phyloP scores from a whole-genome alignment of 2,888 invertebrate species.

The Schrankia costaestrigalis region DNA sequence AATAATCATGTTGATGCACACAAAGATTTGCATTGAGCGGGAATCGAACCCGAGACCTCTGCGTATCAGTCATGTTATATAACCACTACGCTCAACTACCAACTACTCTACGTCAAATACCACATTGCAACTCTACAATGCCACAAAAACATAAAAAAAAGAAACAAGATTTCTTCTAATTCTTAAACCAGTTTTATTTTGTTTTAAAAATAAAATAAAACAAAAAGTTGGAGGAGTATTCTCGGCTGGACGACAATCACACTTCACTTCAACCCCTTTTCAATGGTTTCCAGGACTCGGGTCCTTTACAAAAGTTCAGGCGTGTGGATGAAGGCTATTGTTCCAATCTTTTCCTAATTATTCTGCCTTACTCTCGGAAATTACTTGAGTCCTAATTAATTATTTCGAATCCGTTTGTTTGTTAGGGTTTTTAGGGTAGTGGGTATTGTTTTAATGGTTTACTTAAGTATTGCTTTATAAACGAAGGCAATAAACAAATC shows the following conservation, averaged over 20 bases:
- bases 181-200: neutral
- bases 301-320: slow-evolving; percentile 12
- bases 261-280: slow-evolving; percentile 15
- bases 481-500: no score
- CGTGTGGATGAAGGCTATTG: slow-evolving; percentile 24
- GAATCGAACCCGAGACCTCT: no score
- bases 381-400: slow-evolving; percentile 16
- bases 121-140: no score
- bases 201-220: slow-evolving; percentile 3
- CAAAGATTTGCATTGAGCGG: no score
- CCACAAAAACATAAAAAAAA: no score
- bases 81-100: no score
- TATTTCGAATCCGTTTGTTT: slow-evolving; percentile 13
- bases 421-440: neutral
- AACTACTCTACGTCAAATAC: no score
- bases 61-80: no score
- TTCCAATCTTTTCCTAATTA: slow-evolving; percentile 23
- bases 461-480: no score
- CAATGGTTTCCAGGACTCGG: slow-evolving; percentile 3
- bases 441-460: slow-evolving; percentile 1
- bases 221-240: slow-evolving; percentile 1
- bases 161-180: neutral
- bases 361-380: slow-evolving; percentile 10
- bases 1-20: no score
- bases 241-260: slow-evolving; percentile 7